Evolutionary conservation across 2,888 invertebrate species (phyloP).

Genomic region (Cremastinae sp.): DNA sequence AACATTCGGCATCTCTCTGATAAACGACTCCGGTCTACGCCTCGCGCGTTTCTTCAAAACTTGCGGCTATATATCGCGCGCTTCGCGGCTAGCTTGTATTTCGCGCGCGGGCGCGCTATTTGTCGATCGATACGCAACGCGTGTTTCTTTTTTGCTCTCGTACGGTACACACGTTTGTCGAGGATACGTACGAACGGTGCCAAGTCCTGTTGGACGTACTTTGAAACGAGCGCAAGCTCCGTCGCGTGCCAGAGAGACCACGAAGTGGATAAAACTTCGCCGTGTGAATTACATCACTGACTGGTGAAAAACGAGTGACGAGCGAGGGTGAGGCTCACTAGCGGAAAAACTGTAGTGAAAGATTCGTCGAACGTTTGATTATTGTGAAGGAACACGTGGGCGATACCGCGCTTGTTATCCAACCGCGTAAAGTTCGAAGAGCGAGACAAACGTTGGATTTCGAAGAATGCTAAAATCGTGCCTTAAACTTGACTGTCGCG

Average conservation of each 20-base stretch:
- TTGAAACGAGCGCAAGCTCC: background rate
- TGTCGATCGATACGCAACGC: too few relatives aligned
- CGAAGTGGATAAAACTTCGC: background rate
- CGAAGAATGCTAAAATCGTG: constrained; percentile 54
- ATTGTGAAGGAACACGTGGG: background rate
- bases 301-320: constrained; percentile 21
- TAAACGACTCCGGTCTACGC: too few relatives aligned
- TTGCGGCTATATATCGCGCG: too few relatives aligned
- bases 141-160: too few relatives aligned
- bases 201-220: background rate
- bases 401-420: too few relatives aligned
- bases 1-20: too few relatives aligned
- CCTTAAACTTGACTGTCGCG: constrained; percentile 10
- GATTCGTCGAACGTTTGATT: background rate
- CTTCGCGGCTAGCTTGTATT: too few relatives aligned
- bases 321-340: background rate
- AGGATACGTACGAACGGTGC: too few relatives aligned
- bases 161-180: too few relatives aligned
- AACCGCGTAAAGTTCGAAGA: background rate
- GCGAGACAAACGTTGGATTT: background rate
- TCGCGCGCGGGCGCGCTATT: too few relatives aligned
- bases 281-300: constrained; percentile 31
- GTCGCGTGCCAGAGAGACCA: background rate
- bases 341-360: background rate
- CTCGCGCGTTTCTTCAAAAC: too few relatives aligned